Conservation (phyloP, 1,140 invertebrate genomes). For the Drosophila melanogaster region Release_6_plus_ISO1_MT NT_033777.3:30991001-30991500, state of each 20-base stretch:
- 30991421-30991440: not conserved
- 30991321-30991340: constrained; percentile 44
- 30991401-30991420: constrained; percentile 1
- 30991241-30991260: constrained; percentile 76
- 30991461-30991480: too few species aligned
- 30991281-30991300: constrained; percentile 8
- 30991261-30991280: constrained; percentile 61
- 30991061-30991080: constrained; percentile 39
- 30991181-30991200: constrained; percentile 70
- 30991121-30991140: not conserved
- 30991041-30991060: constrained; percentile 64
- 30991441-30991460: too few species aligned
- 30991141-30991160: constrained; percentile 70
- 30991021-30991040: constrained; percentile 71
- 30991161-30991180: constrained; percentile 80
- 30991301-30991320: constrained; percentile 28
- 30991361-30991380: not conserved
- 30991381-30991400: not conserved
- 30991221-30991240: constrained; percentile 80
- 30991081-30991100: constrained; percentile 64
- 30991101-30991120: constrained; percentile 19
- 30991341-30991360: constrained; percentile 45
- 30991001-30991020: constrained; percentile 65
- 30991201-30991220: not conserved
- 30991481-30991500: too few species aligned